phyloP scores from a whole-genome alignment of 2,797 vertebrate species.

The Salmo trutta region DNA sequence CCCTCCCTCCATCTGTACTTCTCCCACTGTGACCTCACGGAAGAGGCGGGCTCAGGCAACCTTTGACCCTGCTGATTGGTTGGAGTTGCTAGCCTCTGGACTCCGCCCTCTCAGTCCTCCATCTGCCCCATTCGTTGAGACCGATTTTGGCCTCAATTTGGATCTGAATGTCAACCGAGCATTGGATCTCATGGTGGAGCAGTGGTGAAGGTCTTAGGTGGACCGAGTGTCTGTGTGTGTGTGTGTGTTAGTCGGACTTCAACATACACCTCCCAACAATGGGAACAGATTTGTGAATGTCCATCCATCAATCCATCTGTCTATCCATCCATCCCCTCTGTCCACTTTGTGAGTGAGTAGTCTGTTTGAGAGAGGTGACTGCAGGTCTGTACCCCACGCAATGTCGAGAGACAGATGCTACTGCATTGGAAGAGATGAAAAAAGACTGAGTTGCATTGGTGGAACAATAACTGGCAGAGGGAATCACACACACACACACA shows the following conservation, averaged over 20 bases:
- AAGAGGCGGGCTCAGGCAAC: conserved; percentile 70
- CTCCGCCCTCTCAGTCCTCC: conserved; percentile 77
- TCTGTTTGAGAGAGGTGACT: conserved; percentile 33
- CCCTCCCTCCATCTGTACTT: conserved; percentile 78
- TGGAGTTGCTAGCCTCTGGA: conserved; percentile 83
- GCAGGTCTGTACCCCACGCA: conserved; percentile 67
- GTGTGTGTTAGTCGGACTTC: neutral
- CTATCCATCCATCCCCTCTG: conserved; percentile 22
- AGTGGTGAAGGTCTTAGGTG: conserved; percentile 70
- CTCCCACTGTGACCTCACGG: conserved; percentile 65
- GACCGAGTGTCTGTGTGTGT: neutral
- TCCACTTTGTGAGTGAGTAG: neutral
- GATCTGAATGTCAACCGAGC: conserved; percentile 84
- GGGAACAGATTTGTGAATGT: neutral
- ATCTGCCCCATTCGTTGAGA: conserved; percentile 81
- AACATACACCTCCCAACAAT: too few relatives aligned
- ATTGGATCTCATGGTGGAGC: conserved; percentile 79
- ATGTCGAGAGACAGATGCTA: conserved; percentile 70
- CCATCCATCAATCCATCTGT: too few relatives aligned
- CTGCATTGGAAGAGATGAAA: conserved; percentile 40
- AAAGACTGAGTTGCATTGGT: conserved; percentile 46
- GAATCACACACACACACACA: conserved; percentile 41
- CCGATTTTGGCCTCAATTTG: conserved; percentile 84
- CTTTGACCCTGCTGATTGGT: conserved; percentile 86
- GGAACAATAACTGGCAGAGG: conserved; percentile 10